Conservation (phyloP, 2,113 vertebrate genomes). For the Natator depressus region DNA sequence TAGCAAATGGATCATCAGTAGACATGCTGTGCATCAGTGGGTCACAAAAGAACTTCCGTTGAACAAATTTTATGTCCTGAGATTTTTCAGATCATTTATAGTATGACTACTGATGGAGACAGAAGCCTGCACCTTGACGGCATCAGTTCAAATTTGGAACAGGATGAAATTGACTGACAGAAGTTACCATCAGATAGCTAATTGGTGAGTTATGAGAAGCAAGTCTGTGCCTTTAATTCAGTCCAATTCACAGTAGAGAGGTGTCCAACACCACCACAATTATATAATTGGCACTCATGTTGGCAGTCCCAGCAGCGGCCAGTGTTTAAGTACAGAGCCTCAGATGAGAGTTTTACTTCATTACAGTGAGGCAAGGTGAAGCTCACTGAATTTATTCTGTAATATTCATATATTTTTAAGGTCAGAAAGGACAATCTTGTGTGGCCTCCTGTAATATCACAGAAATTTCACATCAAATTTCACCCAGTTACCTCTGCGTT, state of each 20-base stretch:
- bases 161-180: neutral
- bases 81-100: neutral
- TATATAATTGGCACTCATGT: neutral
- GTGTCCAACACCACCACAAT: neutral
- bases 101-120: neutral
- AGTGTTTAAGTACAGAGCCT: neutral
- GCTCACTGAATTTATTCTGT: neutral
- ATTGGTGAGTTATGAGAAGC: neutral
- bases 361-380: neutral
- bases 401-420: neutral
- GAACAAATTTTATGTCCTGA: neutral
- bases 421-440: neutral
- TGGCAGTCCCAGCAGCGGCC: neutral
- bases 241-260: neutral
- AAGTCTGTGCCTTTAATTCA: neutral
- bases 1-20: neutral
- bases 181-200: neutral
- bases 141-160: neutral
- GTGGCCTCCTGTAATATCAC: no score
- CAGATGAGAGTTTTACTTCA: neutral
- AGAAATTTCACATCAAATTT: no score
- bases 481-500: no score
- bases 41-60: neutral
- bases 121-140: neutral
- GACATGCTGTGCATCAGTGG: neutral